Base-by-base conservation (phyloP, 1,140 invertebrate species). In the Xylocopa sonorina region DNA sequence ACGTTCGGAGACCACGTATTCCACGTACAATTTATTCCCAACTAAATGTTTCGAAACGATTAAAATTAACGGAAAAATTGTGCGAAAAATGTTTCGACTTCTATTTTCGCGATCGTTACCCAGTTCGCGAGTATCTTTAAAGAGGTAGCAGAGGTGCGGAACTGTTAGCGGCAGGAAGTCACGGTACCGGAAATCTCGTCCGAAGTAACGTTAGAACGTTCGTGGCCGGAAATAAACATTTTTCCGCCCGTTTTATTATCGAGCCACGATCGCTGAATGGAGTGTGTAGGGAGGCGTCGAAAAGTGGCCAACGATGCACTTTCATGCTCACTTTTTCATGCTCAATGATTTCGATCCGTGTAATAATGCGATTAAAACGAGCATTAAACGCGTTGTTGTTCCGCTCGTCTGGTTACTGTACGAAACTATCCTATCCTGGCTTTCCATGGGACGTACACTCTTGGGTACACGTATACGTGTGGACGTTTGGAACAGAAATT, bases 151-250 rank as follows among this genome's bases (percentile, higher is more conserved):
- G 57, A 79, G 51, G 48, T 55, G 55, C 66, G 81, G 51, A 55
- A 79, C 63, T 51, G 66, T 71, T 58, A 50, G 51, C 7, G 46
- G 48, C 87, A 88, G 91, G 91, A 92, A 89, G 89, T 91, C 89
- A 91, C 87, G 80, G 75, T 51, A 80, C 81, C 87, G 88, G 88
- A 89, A 88, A 84, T 87, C 79, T 84, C 71, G 83, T 81, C 60
- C 80, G 58, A 87, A 78, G 72, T 85, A 89, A 88, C 85, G 83
- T 87, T 86, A 88, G 64, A 62, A 38, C n/a, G 32, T 27, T 67
- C 85, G 60, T 62, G 71, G 72, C 87, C 89, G 90, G 91, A 91
- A 89, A 51, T 63, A 27, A 46, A 50, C 32, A 69, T 69, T 58
- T 60, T 71, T 46, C 53, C 50, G 41, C 38, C 48, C 41, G 18